phyloP scores from a whole-genome alignment of 2,113 vertebrate species.

The Clupea harengus region DNA sequence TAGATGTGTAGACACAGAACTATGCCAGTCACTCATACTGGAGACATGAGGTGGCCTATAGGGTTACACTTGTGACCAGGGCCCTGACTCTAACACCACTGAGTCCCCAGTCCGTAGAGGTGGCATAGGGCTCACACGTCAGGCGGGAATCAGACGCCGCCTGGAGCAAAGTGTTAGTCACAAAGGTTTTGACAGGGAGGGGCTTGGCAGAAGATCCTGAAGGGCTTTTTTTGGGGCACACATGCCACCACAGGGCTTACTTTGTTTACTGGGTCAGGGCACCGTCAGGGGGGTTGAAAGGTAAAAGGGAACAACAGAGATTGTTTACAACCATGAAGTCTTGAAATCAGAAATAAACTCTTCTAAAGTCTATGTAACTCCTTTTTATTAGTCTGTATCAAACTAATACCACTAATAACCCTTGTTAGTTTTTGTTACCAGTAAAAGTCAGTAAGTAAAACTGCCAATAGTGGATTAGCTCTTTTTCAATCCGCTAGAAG shows the following conservation, averaged over 20 bases:
- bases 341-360: neutral
- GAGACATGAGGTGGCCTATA: slow-evolving; percentile 52
- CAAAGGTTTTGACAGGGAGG: slow-evolving; percentile 25
- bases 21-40: slow-evolving; percentile 53
- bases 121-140: slow-evolving; percentile 20
- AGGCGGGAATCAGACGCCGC: neutral
- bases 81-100: neutral
- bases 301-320: neutral
- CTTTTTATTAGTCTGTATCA: too few species aligned
- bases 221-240: neutral
- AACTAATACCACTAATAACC: neutral
- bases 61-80: slow-evolving; percentile 48
- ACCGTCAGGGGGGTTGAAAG: neutral
- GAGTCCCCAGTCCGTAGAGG: slow-evolving; percentile 6
- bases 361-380: neutral
- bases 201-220: neutral
- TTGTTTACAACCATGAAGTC: neutral
- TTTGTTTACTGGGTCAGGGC: neutral
- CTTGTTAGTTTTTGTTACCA: neutral
- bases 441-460: too few species aligned
- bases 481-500: too few species aligned
- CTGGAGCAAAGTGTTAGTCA: neutral
- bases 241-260: neutral
- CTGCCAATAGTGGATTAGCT: too few species aligned
- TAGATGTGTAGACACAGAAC: slow-evolving; percentile 52